Evolutionary conservation across 2,888 invertebrate species (phyloP).

Genomic region (Limulus polyphemus): DNA sequence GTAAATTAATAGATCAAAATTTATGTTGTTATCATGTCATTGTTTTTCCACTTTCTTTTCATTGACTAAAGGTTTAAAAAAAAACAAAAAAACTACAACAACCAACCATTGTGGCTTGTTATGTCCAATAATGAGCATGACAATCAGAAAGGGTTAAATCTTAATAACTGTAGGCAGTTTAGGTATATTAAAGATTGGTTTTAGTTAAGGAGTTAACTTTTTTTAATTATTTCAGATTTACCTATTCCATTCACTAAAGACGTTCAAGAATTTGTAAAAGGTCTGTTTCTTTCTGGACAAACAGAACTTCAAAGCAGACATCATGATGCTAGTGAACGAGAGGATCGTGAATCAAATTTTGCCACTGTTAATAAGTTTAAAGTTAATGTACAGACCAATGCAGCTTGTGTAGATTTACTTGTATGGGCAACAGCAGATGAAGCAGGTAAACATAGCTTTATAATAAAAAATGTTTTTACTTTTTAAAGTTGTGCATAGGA

Average conservation of each 20-base stretch:
- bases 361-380: slow-evolving; percentile 73
- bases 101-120: no score
- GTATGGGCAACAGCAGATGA: slow-evolving; percentile 98
- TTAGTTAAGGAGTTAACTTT: slow-evolving; percentile 5
- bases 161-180: no score
- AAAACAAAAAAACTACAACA: no score
- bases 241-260: slow-evolving; percentile 83
- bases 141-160: no score
- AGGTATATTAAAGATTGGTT: background rate
- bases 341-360: slow-evolving; percentile 65
- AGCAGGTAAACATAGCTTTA: slow-evolving; percentile 52
- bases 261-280: slow-evolving; percentile 78
- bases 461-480: no score
- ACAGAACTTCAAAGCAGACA: slow-evolving; percentile 78
- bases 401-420: slow-evolving; percentile 89
- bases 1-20: no score
- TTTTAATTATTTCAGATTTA: slow-evolving; percentile 45
- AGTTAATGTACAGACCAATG: slow-evolving; percentile 91
- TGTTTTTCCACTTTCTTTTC: no score
- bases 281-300: slow-evolving; percentile 79
- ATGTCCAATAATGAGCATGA: no score
- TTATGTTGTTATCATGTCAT: no score
- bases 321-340: slow-evolving; percentile 51
- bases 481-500: no score
- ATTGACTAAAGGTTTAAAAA: no score